Evolutionary conservation across 1,140 invertebrate species (phyloP), one percentile per base, ranked within the genome.

Genomic region (Epicauta chinensis): DNA sequence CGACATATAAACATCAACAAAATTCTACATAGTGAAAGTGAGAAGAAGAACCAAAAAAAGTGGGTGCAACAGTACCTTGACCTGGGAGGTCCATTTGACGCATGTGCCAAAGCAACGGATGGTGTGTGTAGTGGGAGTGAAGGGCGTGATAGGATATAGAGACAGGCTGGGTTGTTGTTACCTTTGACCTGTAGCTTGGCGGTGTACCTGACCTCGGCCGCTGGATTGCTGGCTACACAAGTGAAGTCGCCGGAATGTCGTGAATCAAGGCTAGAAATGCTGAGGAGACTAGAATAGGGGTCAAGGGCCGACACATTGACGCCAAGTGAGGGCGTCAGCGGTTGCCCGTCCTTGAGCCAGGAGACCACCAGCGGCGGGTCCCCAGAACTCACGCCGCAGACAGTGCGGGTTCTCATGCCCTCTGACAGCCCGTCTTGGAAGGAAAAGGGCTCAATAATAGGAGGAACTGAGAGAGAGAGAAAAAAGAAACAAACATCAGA

Each of bases 151-250:
- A 55, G 57, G 56, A 2, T 5, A n/a, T n/a, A 7, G 23, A 58
- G 47, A 55, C 45, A 61, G 60, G 55, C 35, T 40, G 51, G 45
- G 47, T 39, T 47, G 15, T 47, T 16, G 75, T 81, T 86, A 89
- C 86, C 86, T 87, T 87, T 87, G 68, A 90, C 87, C 75, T 83
- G 81, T 61, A 89, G 80, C 72, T 81, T 81, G 70, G 86, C 84
- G 64, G 84, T 84, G 77, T 83, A 87, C 76, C 83, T 85, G 69
- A 84, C 83, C 73, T 86, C 80, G 62, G 84, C 81, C 61, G 84
- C 86, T 62, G 80, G 80, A 73, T 89, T 89, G 73, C 80, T 81
- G 65, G 87, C 86, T 64, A 86, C 80, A 72, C 87, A 89, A 47
- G 86, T 89, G 73, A 89, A 90, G 69, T 86, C 83, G 59, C 87